Base-by-base conservation (phyloP, 2,888 invertebrate species). In the Tuta absoluta region DNA sequence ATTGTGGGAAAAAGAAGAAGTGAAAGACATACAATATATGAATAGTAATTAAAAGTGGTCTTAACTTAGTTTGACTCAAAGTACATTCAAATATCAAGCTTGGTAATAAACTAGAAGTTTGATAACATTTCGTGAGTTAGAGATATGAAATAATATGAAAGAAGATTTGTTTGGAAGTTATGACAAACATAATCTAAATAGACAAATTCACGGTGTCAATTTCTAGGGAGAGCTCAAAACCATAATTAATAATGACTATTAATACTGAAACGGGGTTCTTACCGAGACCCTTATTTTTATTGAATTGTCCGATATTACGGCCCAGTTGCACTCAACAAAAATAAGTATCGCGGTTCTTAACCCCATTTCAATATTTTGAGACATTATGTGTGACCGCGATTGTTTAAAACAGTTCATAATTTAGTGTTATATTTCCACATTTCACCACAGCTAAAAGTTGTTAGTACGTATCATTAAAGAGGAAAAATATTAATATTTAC, bases 1-100 rank as follows among this genome's bases (percentile, higher is more conserved):
- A 64, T 64, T 64, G 66, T 66, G 66, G 60, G 66, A 66, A 64
- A 58, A 28, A 21, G 10, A 41, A 38, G 51, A n/a, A 23, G 66
- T 49, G 66, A 63, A 63, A 63, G 63, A 51, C n/a, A 41, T 62
- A 65, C 56, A 61, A 63, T 49, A 49, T 58, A 37, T 61, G 51
- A 19, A 45, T 45, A 45, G 45, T 17, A 19, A 49, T n/a, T 23
- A 17, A 19, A 49, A 23, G 19, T 21, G 11, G 12, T 23, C 23
- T n/a, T 19, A 51, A 17, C 23, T 19, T 21, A 19, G 19, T 51
- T 12, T 23, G 4, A 33, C 33, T 21, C 19, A 12, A 23, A 51
- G 12, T 19, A 12, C 17, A 23, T 51, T 23, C 51, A 51, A 23
- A 51, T 51, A 10, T 1, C 23, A 51, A 51, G 2, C 19, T 19